Evolutionary conservation across 2,888 invertebrate species (phyloP).

Genomic region (Oscheius sp.): DNA sequence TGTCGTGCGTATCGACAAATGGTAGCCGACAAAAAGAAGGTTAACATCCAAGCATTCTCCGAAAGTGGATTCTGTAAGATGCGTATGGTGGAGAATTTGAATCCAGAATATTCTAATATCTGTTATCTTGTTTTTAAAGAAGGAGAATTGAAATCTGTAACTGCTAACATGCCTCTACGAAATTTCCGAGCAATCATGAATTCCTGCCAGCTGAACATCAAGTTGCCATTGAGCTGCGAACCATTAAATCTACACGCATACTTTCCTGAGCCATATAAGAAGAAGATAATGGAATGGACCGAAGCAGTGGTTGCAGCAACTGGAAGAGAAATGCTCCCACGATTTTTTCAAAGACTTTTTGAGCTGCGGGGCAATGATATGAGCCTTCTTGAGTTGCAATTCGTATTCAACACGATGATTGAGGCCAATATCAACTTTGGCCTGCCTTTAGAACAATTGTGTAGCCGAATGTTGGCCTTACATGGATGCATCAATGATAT

Average conservation of each 20-base stretch:
- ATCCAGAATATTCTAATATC: neutral
- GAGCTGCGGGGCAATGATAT: conserved; percentile 10
- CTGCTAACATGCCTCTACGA: neutral
- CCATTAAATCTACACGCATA: neutral
- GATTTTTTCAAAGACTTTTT: conserved; percentile 12
- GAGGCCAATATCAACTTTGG: conserved; percentile 7
- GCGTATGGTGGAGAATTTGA: conserved; percentile 27
- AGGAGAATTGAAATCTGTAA: neutral
- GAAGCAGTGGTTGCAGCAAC: neutral
- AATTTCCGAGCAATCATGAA: conserved; percentile 3
- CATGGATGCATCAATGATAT: neutral
- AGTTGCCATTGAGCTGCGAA: neutral
- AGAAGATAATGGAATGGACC: conserved; percentile 17
- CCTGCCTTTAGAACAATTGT: neutral
- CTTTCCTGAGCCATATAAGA: neutral
- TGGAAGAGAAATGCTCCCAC: neutral
- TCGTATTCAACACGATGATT: conserved; percentile 10
- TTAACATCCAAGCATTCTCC: conserved; percentile 24
- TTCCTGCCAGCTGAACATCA: neutral
- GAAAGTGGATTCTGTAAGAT: conserved; percentile 14
- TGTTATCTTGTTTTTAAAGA: neutral
- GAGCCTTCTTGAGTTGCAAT: neutral
- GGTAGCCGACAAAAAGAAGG: conserved; percentile 1
- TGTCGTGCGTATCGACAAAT: conserved; percentile 14
- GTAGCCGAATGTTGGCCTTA: neutral